Percentiles rank a stretch among this genome's conserved stretches.
Evolutionary conservation across 2,888 invertebrate species (phyloP).

Genomic region (Andrena hattorfiana): DNA sequence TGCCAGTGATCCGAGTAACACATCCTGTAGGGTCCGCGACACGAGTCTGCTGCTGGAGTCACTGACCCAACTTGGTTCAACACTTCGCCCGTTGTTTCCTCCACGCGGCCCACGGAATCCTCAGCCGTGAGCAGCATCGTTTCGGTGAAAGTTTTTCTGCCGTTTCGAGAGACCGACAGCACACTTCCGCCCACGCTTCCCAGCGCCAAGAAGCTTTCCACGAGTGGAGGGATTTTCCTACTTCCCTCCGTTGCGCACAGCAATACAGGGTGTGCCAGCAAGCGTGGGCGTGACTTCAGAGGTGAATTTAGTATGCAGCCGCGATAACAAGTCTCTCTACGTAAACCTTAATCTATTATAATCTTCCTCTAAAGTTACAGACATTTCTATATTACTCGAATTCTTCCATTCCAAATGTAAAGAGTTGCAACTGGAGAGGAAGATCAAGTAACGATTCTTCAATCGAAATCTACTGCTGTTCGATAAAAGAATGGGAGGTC

Average conservation of each 20-base stretch:
- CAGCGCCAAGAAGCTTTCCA: neutral
- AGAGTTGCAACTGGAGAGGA: too few species aligned
- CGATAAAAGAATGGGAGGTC: neutral
- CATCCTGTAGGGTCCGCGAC: slow-evolving; percentile 78
- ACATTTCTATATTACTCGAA: neutral
- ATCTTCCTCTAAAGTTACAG: neutral
- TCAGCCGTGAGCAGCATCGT: slow-evolving; percentile 18
- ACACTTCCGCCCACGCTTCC: slow-evolving; percentile 6
- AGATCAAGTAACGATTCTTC: too few species aligned
- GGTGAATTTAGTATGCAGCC: neutral
- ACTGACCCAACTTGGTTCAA: slow-evolving; percentile 74
- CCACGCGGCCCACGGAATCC: slow-evolving; percentile 33
- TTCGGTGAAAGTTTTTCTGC: slow-evolving; percentile 30
- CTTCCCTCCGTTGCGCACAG: neutral
- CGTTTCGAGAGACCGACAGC: neutral
- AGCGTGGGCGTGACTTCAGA: neutral
- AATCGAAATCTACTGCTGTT: neutral
- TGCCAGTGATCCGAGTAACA: slow-evolving; percentile 77
- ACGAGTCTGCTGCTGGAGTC: slow-evolving; percentile 71
- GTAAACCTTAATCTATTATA: neutral
- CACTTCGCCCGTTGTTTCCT: slow-evolving; percentile 65
- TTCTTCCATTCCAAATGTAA: neutral
- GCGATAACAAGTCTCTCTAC: neutral
- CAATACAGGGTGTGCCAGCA: neutral
- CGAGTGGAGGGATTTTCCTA: neutral